Conservation (phyloP, 2,797 vertebrate species). For the Phalanger gymnotis region DNA sequence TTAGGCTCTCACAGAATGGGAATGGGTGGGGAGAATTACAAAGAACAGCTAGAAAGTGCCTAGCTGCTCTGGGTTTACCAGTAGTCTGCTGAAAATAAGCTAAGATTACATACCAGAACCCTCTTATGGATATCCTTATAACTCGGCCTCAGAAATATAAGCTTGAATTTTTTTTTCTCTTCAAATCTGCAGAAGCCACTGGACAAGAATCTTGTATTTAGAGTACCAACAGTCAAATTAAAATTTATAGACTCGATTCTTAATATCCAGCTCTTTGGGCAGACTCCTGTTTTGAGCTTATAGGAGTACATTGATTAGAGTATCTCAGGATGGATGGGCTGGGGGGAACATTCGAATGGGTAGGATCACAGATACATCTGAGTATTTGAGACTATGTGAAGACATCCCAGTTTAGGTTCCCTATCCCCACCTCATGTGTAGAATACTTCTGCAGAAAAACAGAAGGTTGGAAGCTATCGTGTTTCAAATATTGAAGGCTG, state of each 20-base stretch:
- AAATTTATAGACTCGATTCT: background rate
- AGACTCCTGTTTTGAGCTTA: background rate
- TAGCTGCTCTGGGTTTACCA: background rate
- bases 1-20: background rate
- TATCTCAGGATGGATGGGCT: background rate
- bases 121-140: background rate
- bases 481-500: background rate
- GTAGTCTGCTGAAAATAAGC: background rate
- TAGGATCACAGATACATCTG: background rate
- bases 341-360: background rate
- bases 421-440: background rate
- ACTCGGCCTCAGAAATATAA: background rate
- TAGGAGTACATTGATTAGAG: background rate
- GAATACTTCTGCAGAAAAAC: background rate
- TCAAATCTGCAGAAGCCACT: background rate
- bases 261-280: background rate
- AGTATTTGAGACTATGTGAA: background rate
- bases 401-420: background rate
- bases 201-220: background rate
- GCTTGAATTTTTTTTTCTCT: background rate
- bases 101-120: background rate
- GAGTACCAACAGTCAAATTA: background rate
- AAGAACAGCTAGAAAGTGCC: background rate
- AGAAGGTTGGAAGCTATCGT: background rate
- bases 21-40: background rate